Base-by-base conservation (phyloP, 2,113 vertebrate genomes). In the Gallinago jamesoni region DNA sequence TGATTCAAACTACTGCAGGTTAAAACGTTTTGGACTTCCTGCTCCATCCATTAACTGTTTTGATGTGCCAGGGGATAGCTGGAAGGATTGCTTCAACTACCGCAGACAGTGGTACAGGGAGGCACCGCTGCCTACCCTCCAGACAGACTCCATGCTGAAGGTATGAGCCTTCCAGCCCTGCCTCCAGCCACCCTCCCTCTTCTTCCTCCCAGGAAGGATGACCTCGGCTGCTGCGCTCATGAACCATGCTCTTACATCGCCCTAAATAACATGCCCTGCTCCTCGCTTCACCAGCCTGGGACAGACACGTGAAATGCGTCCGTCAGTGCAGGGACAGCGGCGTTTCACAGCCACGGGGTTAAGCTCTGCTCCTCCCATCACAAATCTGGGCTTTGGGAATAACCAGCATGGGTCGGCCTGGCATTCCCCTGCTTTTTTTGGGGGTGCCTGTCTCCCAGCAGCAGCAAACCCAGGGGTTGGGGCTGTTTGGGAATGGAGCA, bases 21-120 rank as follows among this genome's bases (percentile, higher is more conserved):
- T 7, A 23, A 3, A 48, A 2, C 2, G 1, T 7, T 16, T 27
- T 37, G 0, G 0, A 18, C 0, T 0, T 12, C 1, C 0, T 2
- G 7, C 8, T 39, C 41, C 85, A 50, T 0, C 76, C 59, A 3
- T 35, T 48, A 80, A 14, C 68, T 30, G 9, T 9, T 73, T 8
- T 4, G 76, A 89, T 21, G 2, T 6, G 16, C 35, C 59, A 9
- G 1, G 4, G 35, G 2, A 1, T 1, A 10, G 12, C 15, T n/a
- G 30, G 67, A 8, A 0, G 2, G 0, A 0, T 1, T 50, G 45
- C 45, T 20, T 47, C 45, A 4, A 10, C 24, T 3, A 0, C 4
- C 30, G 1, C 24, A 41, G 1, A 2, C 15, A 7, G 10, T 0
- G 12, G 62, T 33, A 10, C 41, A 35, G 53, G n/a, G 16, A 12